A percentile compares a stretch with the other conserved stretches of the same genome.
Evolutionary conservation across 2,113 vertebrate species (phyloP).

Genomic region (Apodemus sylvaticus): DNA sequence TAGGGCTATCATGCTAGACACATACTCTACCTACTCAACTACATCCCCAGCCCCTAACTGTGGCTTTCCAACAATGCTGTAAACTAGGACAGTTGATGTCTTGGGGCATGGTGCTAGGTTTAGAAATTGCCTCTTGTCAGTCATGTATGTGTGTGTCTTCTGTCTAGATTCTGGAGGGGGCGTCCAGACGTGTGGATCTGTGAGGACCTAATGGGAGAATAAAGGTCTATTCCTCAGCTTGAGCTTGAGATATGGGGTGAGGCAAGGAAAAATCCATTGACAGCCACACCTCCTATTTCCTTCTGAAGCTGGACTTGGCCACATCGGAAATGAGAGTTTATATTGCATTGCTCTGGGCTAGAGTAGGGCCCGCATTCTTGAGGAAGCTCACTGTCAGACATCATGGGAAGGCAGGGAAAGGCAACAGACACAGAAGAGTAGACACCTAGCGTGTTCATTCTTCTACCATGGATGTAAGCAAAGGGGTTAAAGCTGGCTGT

Average conservation of each 20-base stretch:
- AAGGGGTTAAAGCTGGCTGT: not conserved
- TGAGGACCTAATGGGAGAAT: not conserved
- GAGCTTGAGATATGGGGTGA: not conserved
- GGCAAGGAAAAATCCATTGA: not conserved
- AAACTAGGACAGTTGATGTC: not conserved
- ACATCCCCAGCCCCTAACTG: not conserved
- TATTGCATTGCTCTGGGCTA: no score
- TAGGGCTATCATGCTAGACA: not conserved
- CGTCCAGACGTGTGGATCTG: not conserved
- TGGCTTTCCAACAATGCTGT: not conserved
- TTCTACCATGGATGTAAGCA: not conserved
- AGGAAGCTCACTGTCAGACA: not conserved
- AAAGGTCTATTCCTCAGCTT: not conserved
- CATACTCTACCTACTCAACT: not conserved
- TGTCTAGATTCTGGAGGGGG: no score
- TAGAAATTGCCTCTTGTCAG: rapidly evolving
- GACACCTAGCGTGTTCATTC: rapidly evolving
- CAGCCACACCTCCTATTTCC: not conserved
- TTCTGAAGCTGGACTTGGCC: not conserved
- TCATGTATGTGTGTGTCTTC: not conserved
- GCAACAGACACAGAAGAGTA: not conserved
- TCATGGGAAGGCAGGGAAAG: not conserved
- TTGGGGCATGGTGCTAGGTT: not conserved
- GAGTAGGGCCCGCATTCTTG: not conserved
- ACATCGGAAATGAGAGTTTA: not conserved